Percentiles rank a stretch among this genome's conserved stretches.
These are phyloP conservation scores for Falco berigora DNA, from an alignment of 2,797 vertebrate species.

Conservation along the genomic window DNA sequence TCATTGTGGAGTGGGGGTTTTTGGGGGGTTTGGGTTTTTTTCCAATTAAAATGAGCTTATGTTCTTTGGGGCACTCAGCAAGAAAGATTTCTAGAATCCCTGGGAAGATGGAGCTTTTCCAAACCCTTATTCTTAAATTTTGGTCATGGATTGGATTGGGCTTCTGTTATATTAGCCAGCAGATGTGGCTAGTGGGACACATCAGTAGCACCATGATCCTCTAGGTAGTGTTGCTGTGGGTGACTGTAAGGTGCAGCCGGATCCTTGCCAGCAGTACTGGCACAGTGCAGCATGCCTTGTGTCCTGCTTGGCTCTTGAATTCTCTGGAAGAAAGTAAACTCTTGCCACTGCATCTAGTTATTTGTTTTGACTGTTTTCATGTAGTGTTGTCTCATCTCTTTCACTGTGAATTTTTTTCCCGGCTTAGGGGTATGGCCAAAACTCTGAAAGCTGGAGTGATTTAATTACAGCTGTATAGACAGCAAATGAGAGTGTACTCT, in stretches of 20 bases:
- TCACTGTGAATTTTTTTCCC: neutral
- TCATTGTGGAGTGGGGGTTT: neutral
- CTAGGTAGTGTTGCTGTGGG: neutral
- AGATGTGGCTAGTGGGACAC: neutral
- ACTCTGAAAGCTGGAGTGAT: neutral
- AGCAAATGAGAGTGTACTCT: neutral
- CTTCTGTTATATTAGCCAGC: neutral
- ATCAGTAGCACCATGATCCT: neutral
- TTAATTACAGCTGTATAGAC: slow-evolving; percentile 33
- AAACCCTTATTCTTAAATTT: neutral
- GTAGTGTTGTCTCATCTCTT: neutral
- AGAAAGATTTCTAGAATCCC: neutral
- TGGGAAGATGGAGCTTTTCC: neutral
- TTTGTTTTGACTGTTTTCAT: neutral
- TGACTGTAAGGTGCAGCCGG: neutral
- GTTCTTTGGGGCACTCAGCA: neutral
- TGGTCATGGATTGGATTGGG: accelerated
- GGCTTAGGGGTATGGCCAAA: neutral
- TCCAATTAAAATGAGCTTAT: neutral
- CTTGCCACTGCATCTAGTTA: neutral
- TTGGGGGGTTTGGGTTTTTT: neutral
- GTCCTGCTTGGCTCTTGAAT: neutral
- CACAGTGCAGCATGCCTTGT: accelerated
- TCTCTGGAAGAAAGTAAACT: neutral
- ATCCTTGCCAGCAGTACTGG: accelerated